These are phyloP conservation scores for Leptinotarsa tumamoca DNA, from an alignment of 2,888 invertebrate genomes.

Conservation along the genomic window DNA sequence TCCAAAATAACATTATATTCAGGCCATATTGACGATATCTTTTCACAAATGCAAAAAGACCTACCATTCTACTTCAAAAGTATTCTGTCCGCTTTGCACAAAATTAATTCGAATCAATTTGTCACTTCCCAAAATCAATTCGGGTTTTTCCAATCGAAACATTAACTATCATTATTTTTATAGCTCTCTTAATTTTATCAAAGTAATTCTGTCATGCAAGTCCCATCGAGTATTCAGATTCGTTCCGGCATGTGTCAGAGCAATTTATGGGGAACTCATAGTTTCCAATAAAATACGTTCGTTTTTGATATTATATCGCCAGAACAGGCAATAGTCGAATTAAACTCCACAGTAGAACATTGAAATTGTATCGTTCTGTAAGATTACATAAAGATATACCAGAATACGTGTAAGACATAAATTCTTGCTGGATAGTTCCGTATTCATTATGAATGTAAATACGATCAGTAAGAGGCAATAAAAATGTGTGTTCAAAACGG, in stretches of 20 bases:
- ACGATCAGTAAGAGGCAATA: slow-evolving; percentile 9
- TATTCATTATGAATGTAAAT: slow-evolving; percentile 30
- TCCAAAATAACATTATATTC: no score
- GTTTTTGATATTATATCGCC: slow-evolving; percentile 44
- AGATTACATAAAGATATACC: slow-evolving; percentile 37
- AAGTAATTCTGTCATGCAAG: slow-evolving; percentile 48
- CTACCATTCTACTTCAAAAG: no score
- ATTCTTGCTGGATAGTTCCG: slow-evolving; percentile 28
- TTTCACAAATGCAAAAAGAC: no score
- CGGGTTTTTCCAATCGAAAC: no score
- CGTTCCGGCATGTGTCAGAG: slow-evolving; percentile 43
- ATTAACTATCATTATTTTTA: no score
- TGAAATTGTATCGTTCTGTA: slow-evolving; percentile 36
- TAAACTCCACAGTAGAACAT: slow-evolving; percentile 37
- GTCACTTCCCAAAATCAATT: no score
- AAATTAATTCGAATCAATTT: no score
- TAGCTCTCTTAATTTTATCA: background rate
- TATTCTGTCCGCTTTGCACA: no score
- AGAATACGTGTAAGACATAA: slow-evolving; percentile 36
- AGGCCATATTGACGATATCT: no score
- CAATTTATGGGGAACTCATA: slow-evolving; percentile 45
- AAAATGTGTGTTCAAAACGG: slow-evolving; percentile 8
- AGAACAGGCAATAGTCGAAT: slow-evolving; percentile 47
- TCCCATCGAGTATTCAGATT: slow-evolving; percentile 42
- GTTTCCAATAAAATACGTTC: slow-evolving; percentile 46